A percentile compares a stretch with the other conserved stretches of the same genome.
These are phyloP conservation scores for Scomberomorus guttatus DNA, from an alignment of 2,797 vertebrate genomes.

Conservation along the genomic window DNA sequence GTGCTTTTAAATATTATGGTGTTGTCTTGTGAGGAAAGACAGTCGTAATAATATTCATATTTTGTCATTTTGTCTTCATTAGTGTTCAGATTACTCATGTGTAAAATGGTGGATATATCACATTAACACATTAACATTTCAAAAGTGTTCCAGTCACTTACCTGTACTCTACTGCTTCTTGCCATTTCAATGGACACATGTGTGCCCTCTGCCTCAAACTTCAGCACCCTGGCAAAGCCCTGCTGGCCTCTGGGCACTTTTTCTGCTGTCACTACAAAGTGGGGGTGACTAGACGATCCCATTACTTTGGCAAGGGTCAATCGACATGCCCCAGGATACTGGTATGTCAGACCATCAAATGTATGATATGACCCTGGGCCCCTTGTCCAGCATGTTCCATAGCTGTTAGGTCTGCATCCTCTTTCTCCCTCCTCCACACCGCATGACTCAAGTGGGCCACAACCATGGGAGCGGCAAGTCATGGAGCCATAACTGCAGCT, in stretches of 20 bases:
- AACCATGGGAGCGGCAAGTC: conserved; percentile 53
- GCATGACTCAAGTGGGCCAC: conserved; percentile 54
- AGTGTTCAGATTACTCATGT: too few species aligned
- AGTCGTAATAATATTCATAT: too few species aligned
- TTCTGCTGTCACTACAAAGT: conserved; percentile 69
- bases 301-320: conserved; percentile 71
- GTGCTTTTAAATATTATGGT: too few species aligned
- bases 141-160: conserved; percentile 31
- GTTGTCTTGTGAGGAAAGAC: too few species aligned
- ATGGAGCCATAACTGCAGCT: conserved; percentile 58
- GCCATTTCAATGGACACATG: conserved; percentile 66
- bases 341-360: conserved; percentile 77
- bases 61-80: too few species aligned
- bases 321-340: conserved; percentile 79
- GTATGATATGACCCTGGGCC: conserved; percentile 73
- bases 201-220: conserved; percentile 66
- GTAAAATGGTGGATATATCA: too few species aligned
- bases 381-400: conserved; percentile 71
- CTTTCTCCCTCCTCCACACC: conserved; percentile 61
- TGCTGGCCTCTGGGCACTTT: conserved; percentile 65
- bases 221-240: conserved; percentile 65
- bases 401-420: conserved; percentile 70
- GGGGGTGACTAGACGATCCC: conserved; percentile 39
- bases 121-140: too few species aligned
- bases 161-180: conserved; percentile 59